Evolutionary conservation across 1,140 invertebrate genomes (phyloP), one percentile per base, ranked within the genome.

Genomic region (Formica exsecta): DNA sequence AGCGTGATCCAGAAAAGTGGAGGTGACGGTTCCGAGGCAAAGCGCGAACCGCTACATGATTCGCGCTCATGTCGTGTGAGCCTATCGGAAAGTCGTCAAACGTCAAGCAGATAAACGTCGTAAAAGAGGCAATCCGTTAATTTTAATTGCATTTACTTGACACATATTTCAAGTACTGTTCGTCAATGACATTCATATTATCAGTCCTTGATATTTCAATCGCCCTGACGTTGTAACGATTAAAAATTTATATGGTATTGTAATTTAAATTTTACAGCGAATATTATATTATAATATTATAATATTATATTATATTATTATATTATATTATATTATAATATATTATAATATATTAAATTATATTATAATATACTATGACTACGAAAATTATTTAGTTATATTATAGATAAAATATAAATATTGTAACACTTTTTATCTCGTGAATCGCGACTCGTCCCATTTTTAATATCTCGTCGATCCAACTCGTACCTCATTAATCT

Each of bases 1-100:
- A 51, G 36, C 32, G 13, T 44, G 75, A 54, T 80, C 16, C 16
- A 41, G 13, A 36, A n/a, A n/a, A 25, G 32, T 57, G 64, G 64
- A 61, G 71, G 71, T 51, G 44, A 4, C 8, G 32, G 32, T 70
- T 68, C 41, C 22, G 36, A 70, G 25, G 22, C 41, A 41, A 79
- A 79, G 19, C 25, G 64, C 32, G 64, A 71, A 25, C 25, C 25
- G 36, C 44, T 61, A 57, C 11, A 29, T 32, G 22, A 70, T 38
- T 54, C 41, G 57, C 25, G 38, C 22, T 59, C 44, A 41, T 11
- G 19, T 70, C 8, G 11, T 11, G 4, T 25, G 22, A 16, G 16
- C 13, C 25, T 44, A 44, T 38, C 25, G 38, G 25, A 32, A 13
- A 83, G 9, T 5, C 19, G 36, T 11, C 38, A n/a, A 71, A 59